Evolutionary conservation across 2,888 invertebrate species (phyloP).

Genomic region (Hyalella azteca): DNA sequence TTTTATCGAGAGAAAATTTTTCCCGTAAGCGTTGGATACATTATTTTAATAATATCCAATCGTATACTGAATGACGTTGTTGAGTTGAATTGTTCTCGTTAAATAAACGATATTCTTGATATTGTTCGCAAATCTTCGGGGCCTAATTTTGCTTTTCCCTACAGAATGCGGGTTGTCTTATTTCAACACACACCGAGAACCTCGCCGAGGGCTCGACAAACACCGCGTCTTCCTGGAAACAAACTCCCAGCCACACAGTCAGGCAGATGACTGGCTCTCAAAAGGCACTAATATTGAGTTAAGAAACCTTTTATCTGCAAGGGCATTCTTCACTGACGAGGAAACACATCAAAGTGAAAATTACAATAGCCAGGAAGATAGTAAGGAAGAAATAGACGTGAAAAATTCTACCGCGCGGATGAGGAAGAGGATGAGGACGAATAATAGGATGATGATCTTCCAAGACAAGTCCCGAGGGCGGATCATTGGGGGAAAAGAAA

Average conservation of each 20-base stretch:
- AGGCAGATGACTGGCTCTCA: background rate
- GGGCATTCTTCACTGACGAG: background rate
- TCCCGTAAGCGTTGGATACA: no score
- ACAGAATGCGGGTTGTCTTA: constrained; percentile 53
- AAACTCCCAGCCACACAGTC: background rate
- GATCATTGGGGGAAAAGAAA: constrained; percentile 79
- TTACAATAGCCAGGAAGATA: background rate
- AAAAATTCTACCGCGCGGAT: background rate
- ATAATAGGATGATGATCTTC: constrained; percentile 56
- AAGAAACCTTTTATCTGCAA: no score
- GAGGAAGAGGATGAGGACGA: constrained; percentile 31
- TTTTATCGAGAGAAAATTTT: no score
- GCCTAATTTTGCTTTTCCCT: no score
- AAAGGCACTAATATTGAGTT: no score
- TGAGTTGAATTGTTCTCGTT: no score
- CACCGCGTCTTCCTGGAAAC: background rate
- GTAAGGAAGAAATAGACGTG: no score
- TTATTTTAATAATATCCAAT: no score
- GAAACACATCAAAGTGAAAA: background rate
- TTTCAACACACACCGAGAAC: constrained; percentile 47
- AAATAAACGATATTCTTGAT: no score
- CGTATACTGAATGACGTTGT: no score
- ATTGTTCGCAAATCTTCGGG: no score
- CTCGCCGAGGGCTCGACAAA: constrained; percentile 22
- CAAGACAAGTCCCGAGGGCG: constrained; percentile 65